phyloP scores from a whole-genome alignment of 2,888 invertebrate species.

The Lochmaea capreae region DNA sequence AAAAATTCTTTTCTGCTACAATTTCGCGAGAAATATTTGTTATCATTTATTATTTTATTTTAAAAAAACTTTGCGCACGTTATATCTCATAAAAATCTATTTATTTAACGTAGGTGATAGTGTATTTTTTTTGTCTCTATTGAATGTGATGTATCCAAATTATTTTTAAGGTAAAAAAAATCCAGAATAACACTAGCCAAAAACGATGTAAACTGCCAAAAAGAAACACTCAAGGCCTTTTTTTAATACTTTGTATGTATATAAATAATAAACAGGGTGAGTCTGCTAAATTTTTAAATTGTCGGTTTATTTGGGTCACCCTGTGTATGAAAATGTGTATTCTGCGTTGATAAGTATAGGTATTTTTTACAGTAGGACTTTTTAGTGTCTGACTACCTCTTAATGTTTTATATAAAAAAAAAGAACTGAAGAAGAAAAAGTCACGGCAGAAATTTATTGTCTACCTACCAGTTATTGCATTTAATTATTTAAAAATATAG shows the following conservation, averaged over 20 bases:
- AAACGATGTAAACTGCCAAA: constrained; percentile 48
- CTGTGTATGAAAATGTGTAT: constrained; percentile 3
- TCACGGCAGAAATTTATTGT: constrained; percentile 33
- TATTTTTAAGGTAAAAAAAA: constrained; percentile 32
- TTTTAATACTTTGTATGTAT: constrained; percentile 13
- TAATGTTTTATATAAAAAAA: constrained; percentile 1
- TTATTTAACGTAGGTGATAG: constrained; percentile 47
- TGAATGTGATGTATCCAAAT: constrained; percentile 46
- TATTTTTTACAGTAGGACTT: constrained; percentile 8
- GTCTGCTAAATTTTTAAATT: neutral
- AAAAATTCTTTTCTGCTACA: constrained; percentile 25
- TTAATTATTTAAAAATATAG: constrained; percentile 47
- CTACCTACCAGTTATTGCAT: constrained; percentile 56
- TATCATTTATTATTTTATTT: constrained; percentile 45
- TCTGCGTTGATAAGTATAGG: constrained; percentile 8
- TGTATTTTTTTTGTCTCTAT: constrained; percentile 35
- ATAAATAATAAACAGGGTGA: constrained; percentile 21
- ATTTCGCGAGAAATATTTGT: constrained; percentile 38
- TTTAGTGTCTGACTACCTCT: constrained; percentile 7
- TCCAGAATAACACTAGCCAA: constrained; percentile 47
- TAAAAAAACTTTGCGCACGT: constrained; percentile 38
- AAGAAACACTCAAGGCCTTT: constrained; percentile 46
- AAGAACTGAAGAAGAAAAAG: constrained; percentile 3
- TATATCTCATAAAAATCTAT: constrained; percentile 48
- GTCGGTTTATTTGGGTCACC: neutral